Evolutionary conservation across 2,797 vertebrate species (phyloP), one percentile per base, ranked within the genome.

Genomic region (Myotis vivesi): DNA sequence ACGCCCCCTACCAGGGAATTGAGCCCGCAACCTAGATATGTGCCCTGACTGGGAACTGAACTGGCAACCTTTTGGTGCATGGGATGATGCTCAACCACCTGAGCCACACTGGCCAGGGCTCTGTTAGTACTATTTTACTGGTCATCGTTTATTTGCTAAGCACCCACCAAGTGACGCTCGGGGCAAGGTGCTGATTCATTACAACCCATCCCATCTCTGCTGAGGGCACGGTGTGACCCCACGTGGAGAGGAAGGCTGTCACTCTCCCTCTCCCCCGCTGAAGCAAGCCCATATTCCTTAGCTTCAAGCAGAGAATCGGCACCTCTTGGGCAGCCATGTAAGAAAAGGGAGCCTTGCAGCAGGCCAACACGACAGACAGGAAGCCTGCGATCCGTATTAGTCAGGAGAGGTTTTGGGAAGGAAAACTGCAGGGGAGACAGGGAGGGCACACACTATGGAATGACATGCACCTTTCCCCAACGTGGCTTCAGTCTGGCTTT

Each of bases 151-250:
- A 59, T 73, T 85, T 51, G 36, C 8, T n/a, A 33, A 66, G 71
- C 2, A 1, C 57, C 30, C 33, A 51, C 22, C 8, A 28, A 9
- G 2, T 2, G 55, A 46, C 7, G 6, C 25, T 69, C 12, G 36
- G 30, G 28, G 10, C 77, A 38, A 19, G 19, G 71, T 2, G 15
- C 13, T 22, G 51, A 66, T 23, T 41, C 36, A 49, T 51, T 84
- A 64, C 7, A 64, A 3, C 11, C 80, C 15, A 10, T 57, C 28
- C 10, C 25, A 4, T 30, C 46, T 73, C 55, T 59, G 20, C 1
- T 0, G 19, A 53, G 0, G 25, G 41, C 8, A 17, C 2, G 3
- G 3, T 25, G 13, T 12, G 30, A 44, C 20, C 19, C 53, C 33
- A 2, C 16, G 13, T 22, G 25, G n/a, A 92, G 81, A 87, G 23